phyloP scores from a whole-genome alignment of 2,888 invertebrate species.

The Caenorhabditis sp. region DNA sequence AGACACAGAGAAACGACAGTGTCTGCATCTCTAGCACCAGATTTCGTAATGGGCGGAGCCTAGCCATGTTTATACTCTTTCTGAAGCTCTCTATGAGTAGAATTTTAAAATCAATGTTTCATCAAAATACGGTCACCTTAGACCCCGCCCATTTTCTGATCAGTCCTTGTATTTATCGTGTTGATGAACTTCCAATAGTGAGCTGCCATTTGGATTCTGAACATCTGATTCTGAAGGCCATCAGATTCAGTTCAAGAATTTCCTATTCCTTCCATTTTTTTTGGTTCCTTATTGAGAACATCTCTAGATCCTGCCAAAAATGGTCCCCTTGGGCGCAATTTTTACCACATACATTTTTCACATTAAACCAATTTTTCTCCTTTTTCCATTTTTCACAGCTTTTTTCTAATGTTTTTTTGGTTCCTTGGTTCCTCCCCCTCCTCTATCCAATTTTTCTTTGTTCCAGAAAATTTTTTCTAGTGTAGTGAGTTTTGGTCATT shows the following conservation, averaged over 20 bases:
- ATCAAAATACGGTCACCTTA: too few species aligned
- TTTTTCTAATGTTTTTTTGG: slow-evolving; percentile 1
- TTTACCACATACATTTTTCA: slow-evolving; percentile 32
- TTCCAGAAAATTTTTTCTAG: not conserved
- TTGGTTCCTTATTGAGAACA: not conserved
- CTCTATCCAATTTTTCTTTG: not conserved
- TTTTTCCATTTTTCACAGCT: slow-evolving; percentile 26
- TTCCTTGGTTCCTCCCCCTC: not conserved
- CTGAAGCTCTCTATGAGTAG: slow-evolving; percentile 1
- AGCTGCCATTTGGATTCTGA: too few species aligned
- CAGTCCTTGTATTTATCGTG: too few species aligned
- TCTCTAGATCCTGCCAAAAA: not conserved
- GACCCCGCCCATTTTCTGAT: too few species aligned
- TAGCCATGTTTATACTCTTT: slow-evolving; percentile 14
- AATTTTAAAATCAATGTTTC: too few species aligned
- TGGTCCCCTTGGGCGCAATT: not conserved
- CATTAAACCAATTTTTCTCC: slow-evolving; percentile 13
- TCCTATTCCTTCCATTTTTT: not conserved
- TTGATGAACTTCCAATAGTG: too few species aligned
- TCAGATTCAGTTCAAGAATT: not conserved
- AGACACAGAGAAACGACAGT: too few species aligned
- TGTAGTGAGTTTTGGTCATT: not conserved
- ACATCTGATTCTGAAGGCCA: not conserved
- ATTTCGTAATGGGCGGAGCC: too few species aligned
- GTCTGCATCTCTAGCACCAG: too few species aligned